A percentile compares a stretch with the other conserved stretches of the same genome.
Evolutionary conservation across 2,888 invertebrate genomes (phyloP).

Genomic region (Abscondita cerata): DNA sequence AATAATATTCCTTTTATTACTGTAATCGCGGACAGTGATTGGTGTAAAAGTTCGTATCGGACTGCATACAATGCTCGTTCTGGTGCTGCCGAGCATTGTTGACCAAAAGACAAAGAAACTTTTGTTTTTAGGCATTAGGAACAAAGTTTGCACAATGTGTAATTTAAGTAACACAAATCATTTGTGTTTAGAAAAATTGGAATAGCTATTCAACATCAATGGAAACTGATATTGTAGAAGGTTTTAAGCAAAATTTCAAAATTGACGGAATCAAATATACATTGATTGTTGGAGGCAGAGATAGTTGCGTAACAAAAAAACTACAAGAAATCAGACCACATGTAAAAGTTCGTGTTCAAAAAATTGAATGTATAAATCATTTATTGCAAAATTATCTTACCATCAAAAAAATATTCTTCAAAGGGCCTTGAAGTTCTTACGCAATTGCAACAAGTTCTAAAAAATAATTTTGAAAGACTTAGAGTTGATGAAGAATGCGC

Average conservation of each 20-base stretch:
- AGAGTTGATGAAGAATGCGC: neutral
- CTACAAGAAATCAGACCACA: too few species aligned
- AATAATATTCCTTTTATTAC: neutral
- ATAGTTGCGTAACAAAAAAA: constrained; percentile 18
- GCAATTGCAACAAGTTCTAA: neutral
- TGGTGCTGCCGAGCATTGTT: too few species aligned
- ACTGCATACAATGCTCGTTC: neutral
- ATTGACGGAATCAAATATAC: constrained; percentile 18
- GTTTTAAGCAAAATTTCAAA: too few species aligned
- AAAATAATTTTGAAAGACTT: neutral
- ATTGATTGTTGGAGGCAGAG: constrained; percentile 17
- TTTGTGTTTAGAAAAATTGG: constrained; percentile 8
- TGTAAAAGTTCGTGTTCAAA: neutral
- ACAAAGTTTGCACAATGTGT: too few species aligned
- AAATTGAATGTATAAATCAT: constrained; percentile 3
- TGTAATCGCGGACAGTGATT: neutral
- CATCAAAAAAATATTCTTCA: too few species aligned
- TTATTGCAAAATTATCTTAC: neutral
- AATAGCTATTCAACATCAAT: constrained; percentile 3
- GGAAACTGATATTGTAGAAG: constrained; percentile 6
- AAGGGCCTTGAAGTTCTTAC: neutral
- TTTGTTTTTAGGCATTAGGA: too few species aligned
- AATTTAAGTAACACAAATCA: neutral
- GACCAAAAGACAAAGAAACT: neutral
- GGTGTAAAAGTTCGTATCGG: neutral